Conservation (phyloP, 2,113 vertebrate species). For the Chamaetylas fuelleborni region DNA sequence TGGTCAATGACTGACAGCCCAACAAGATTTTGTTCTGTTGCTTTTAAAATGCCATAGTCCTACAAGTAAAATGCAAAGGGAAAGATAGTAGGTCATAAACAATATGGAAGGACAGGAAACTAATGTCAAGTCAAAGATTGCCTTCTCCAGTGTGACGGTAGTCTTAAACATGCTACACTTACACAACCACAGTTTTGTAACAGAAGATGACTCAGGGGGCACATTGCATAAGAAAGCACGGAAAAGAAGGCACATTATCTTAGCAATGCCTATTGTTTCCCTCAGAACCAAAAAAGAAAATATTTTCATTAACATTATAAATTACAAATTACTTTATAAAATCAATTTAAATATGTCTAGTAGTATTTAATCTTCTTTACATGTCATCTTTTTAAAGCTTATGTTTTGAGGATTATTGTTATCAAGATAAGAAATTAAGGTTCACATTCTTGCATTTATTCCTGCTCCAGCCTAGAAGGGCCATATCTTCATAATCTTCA, state of each 20-base stretch:
- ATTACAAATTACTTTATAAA: background rate
- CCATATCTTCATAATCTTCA: background rate
- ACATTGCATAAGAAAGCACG: background rate
- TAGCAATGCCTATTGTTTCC: background rate
- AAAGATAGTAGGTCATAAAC: slow-evolving; percentile 18
- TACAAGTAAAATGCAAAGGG: slow-evolving; percentile 12
- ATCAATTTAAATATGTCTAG: background rate
- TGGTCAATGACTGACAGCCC: background rate
- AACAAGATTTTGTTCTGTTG: slow-evolving; percentile 7
- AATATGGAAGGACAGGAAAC: slow-evolving; percentile 27
- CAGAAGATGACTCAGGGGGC: background rate
- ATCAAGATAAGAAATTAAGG: background rate
- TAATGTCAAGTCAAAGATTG: slow-evolving; percentile 42
- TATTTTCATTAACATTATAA: background rate
- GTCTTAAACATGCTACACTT: slow-evolving; percentile 21
- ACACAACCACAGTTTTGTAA: slow-evolving; percentile 42
- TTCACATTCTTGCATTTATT: background rate
- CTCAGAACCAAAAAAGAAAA: background rate
- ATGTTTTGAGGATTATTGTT: background rate
- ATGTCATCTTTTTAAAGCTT: background rate
- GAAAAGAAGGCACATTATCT: background rate
- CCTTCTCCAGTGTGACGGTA: slow-evolving; percentile 12
- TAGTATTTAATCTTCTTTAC: background rate
- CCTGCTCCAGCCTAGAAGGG: background rate
- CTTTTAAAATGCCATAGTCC: slow-evolving; percentile 13